Base-by-base conservation (phyloP, 2,113 vertebrate species). In the Microcebus jonahi region DNA sequence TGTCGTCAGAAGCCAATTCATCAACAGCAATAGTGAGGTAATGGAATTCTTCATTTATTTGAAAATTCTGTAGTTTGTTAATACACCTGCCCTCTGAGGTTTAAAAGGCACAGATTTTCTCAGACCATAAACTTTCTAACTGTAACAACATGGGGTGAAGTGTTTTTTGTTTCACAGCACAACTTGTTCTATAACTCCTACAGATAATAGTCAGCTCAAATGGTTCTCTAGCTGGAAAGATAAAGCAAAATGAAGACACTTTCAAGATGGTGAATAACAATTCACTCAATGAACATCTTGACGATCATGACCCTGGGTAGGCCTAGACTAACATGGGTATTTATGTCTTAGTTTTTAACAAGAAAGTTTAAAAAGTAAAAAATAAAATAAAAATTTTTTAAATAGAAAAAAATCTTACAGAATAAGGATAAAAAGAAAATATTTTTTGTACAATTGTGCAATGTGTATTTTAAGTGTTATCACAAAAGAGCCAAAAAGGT, bases 11-110 rank as follows among this genome's bases (percentile, higher is more conserved):
- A 97, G 97, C 96, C 97, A 98, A 98, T 89, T 98, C 98, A 98
- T 98, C 98, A 98, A 98, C 96, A 98, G 97, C 91, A 97, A 7
- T 0, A 97, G 95, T 99, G 98, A 99, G 98, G 98, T 99, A 98
- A 99, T 99, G 98, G 98, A 99, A 98, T 97, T 97, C 36, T 97
- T 96, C 98, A 98, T 98, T 98, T 98, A 98, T 98, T 98, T 98
- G 97, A 98, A 98, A 98, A 96, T 95, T 97, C 98, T 97, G 95
- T 96, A 97, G 98, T 98, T 98, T 98, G 96, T 98, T 98, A 98
- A 98, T 97, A 97, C 97, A 99, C 98, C 98, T 99, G 98, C 98
- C 83, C 50, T 95, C 96, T 98, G 97, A 98, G 97, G 92, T 90
- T 86, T 98, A 96, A 98, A 98, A 98, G 97, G 97, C 89, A 97